Evolutionary conservation across 2,113 vertebrate species (phyloP).

Genomic region (Desmodus rotundus): DNA sequence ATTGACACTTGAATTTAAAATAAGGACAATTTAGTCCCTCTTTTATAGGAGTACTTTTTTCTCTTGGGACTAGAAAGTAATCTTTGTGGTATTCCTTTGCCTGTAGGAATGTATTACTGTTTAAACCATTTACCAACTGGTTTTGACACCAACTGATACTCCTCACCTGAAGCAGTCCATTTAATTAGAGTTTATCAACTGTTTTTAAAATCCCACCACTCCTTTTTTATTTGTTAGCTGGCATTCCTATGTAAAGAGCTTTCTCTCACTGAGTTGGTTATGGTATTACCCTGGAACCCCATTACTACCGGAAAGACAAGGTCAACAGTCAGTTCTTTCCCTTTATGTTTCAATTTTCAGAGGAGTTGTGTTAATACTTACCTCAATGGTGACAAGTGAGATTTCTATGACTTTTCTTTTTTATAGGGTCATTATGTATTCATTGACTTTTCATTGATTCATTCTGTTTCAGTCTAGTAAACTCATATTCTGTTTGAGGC

Average conservation of each 20-base stretch:
- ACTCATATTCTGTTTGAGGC: slow-evolving; percentile 5
- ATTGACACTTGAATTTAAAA: background rate
- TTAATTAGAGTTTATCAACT: slow-evolving; percentile 1
- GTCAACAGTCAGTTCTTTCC: background rate
- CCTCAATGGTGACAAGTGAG: background rate
- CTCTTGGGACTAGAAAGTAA: background rate
- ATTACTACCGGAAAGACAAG: background rate
- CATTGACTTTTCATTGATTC: slow-evolving; percentile 30
- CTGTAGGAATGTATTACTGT: background rate
- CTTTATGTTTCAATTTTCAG: slow-evolving; percentile 3
- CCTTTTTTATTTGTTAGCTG: background rate
- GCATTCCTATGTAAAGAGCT: background rate
- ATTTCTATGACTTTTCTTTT: background rate
- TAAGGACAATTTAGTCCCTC: background rate
- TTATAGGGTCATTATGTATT: background rate
- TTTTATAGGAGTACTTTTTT: background rate
- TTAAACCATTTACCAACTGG: background rate
- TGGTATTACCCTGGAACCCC: background rate
- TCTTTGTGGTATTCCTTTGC: background rate
- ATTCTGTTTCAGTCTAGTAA: background rate
- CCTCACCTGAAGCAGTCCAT: background rate
- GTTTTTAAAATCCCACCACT: background rate
- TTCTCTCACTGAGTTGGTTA: background rate
- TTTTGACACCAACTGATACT: background rate
- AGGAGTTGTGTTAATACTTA: background rate